Percentiles rank a stretch among this genome's conserved stretches.
phyloP scores from a whole-genome alignment of 2,113 vertebrate species.

The Marmota flaviventris region DNA sequence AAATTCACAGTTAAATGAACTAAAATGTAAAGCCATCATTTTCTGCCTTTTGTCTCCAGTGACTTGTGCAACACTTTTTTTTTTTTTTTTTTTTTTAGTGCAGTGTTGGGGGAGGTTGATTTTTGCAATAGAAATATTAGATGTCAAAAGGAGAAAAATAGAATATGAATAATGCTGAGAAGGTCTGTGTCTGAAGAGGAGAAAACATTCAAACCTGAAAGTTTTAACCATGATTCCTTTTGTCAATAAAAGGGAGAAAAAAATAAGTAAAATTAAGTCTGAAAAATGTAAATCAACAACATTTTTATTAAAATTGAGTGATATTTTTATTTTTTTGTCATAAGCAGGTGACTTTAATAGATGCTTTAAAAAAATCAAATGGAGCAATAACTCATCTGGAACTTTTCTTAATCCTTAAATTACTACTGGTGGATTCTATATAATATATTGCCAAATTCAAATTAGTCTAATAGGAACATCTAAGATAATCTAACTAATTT shows the following conservation, averaged over 20 bases:
- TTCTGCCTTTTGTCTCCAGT: constrained; percentile 56
- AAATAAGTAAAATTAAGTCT: not conserved
- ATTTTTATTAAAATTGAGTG: not conserved
- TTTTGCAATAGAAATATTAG: constrained; percentile 59
- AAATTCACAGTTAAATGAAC: constrained; percentile 64
- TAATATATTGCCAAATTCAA: not conserved
- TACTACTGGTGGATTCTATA: not conserved
- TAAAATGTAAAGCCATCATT: constrained; percentile 65
- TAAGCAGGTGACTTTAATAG: not conserved
- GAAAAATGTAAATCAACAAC: not conserved
- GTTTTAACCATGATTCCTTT: not conserved
- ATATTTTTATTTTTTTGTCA: not conserved
- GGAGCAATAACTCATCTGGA: not conserved
- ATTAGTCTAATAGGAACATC: not conserved
- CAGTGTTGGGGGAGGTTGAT: not conserved
- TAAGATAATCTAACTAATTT: not conserved
- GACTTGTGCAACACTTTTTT: constrained; percentile 41
- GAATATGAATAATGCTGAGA: not conserved
- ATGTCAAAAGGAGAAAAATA: constrained; percentile 25
- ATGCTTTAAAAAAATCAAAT: not conserved
- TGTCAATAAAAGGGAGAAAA: not conserved
- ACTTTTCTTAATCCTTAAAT: not conserved
- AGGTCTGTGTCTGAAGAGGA: not conserved
- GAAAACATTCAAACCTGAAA: not conserved
- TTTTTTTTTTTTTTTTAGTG: not conserved